phyloP scores from a whole-genome alignment of 2,888 invertebrate species.

The Oscheius sp. region DNA sequence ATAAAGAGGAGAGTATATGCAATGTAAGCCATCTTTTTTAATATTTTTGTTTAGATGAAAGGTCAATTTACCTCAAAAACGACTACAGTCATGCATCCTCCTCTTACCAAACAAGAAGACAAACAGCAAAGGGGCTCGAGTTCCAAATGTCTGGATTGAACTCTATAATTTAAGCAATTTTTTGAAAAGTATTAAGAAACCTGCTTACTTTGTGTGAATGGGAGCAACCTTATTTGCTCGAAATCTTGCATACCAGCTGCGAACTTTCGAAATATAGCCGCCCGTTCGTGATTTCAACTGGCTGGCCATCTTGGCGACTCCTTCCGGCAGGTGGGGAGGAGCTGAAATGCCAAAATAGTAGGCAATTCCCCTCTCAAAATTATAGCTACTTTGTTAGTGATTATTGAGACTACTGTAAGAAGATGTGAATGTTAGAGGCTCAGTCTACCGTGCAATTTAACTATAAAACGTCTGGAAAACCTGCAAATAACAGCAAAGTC shows the following conservation, averaged over 20 bases:
- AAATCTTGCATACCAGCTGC: slow-evolving; percentile 35
- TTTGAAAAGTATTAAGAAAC: neutral
- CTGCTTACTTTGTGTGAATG: slow-evolving; percentile 48
- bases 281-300: slow-evolving; percentile 26
- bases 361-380: too few relatives aligned
- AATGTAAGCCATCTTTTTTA: slow-evolving; percentile 33
- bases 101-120: slow-evolving; percentile 66
- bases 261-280: slow-evolving; percentile 35
- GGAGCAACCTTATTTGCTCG: slow-evolving; percentile 50
- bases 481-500: too few relatives aligned
- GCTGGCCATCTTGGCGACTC: slow-evolving; percentile 21
- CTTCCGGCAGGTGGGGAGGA: too few relatives aligned
- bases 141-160: slow-evolving; percentile 64
- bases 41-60: neutral
- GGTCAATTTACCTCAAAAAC: slow-evolving; percentile 51
- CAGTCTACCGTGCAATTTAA: too few relatives aligned
- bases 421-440: too few relatives aligned
- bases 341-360: too few relatives aligned
- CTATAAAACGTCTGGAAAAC: too few relatives aligned
- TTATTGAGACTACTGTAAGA: too few relatives aligned
- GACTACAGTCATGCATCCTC: slow-evolving; percentile 64
- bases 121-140: slow-evolving; percentile 67
- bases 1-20: slow-evolving; percentile 40
- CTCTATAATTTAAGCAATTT: slow-evolving; percentile 40
- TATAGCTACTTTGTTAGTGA: too few relatives aligned